Evolutionary conservation across 2,888 invertebrate species (phyloP), one percentile per base, ranked within the genome.

Genomic region (Hypsopygia costalis): DNA sequence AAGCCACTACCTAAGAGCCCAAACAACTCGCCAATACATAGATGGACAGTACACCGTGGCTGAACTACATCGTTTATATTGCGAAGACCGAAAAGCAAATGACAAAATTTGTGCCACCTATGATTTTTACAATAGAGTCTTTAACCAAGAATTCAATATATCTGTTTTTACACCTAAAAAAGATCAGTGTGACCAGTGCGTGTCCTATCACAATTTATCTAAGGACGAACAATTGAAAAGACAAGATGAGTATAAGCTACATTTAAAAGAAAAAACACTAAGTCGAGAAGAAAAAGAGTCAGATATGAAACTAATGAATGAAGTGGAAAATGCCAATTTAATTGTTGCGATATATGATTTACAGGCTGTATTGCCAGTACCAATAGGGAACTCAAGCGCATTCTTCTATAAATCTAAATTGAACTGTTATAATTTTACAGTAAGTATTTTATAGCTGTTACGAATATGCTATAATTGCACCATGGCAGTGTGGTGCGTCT

Each of bases 1-100:
- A 33, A 57, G 55, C n/a, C 55, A 56, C 29, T 57, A 57, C 36
- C 41, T 51, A 21, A 38, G 52, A 33, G 51, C 52, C 5, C 49
- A 51, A 21, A 47, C 51, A n/a, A 51, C 40, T 22, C 49, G 52
- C 11, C 47, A 51, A 30, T 54, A 31, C 40, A 49, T 58, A 45
- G 55, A 58, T 47, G 58, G 58, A 22, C 38, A 51, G 21, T 27
- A 54, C 22, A 48, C 55, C 28, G 38, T 55, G 43, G 47, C 55
- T n/a, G 49, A 52, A 34, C 40, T 58, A 6, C 53, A 58, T 41
- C 43, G 55, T n/a, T 33, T 50, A 11, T 58, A 55, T 37, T 11
- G 41, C 33, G 6, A 25, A 5, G 36, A 43, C 12, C 25, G 39
- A 30, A 25, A 44, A 46, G 8, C 41, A 28, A 36, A 37, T 44